Evolutionary conservation across 2,113 vertebrate genomes (phyloP).

Genomic region (Oxygymnocypris stewartii): DNA sequence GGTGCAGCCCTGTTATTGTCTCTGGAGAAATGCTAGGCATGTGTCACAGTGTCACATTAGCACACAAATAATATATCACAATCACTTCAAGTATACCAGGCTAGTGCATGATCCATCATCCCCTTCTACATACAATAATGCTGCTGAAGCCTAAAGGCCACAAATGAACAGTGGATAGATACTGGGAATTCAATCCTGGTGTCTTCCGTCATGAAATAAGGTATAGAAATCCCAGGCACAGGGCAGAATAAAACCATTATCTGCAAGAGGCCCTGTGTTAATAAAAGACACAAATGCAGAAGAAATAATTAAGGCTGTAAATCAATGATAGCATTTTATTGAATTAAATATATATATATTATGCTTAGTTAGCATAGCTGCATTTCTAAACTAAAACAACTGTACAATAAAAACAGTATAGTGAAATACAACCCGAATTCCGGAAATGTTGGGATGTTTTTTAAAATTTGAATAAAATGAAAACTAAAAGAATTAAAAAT

Average conservation of each 20-base stretch:
- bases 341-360: background rate
- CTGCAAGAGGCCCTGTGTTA: background rate
- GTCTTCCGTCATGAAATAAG: conserved; percentile 20
- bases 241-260: conserved; percentile 8
- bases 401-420: background rate
- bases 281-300: background rate
- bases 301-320: background rate
- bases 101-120: conserved; percentile 28
- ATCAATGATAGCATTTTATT: background rate
- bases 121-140: conserved; percentile 40
- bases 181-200: conserved; percentile 22
- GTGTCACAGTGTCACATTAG: conserved; percentile 29
- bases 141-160: conserved; percentile 24
- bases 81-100: conserved; percentile 22
- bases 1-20: conserved; percentile 44
- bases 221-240: background rate
- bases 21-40: conserved; percentile 43
- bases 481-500: too few relatives aligned
- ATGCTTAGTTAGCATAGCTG: background rate
- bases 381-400: background rate
- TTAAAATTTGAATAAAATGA: too few relatives aligned
- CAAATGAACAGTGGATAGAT: conserved; percentile 20
- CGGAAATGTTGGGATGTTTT: too few relatives aligned
- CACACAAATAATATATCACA: conserved; percentile 52
- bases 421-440: too few relatives aligned